Base-by-base conservation (phyloP, 2,797 vertebrate genomes). In the Pangasius larnaudii region DNA sequence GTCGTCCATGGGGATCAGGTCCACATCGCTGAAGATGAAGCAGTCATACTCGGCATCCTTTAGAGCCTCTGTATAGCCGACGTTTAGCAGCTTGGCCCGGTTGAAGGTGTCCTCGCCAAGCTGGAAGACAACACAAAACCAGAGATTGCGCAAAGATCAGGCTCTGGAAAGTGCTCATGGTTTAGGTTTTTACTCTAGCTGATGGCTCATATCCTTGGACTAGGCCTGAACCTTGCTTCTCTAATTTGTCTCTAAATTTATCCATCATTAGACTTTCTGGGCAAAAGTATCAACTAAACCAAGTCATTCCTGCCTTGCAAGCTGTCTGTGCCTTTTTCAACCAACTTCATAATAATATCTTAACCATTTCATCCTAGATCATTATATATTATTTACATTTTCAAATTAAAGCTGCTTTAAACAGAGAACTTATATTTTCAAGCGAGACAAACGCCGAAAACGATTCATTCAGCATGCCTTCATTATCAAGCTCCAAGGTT, bases 21-120 rank as follows among this genome's bases (percentile, higher is more conserved):
- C 99, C 92, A 99, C 99, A 0, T 99, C 99, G 0, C 98, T 99
- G 91, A 99, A 99, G 95, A 99, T 99, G 95, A 99, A 99, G 96
- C 99, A 99, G 95, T 99, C 96, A 0, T 99, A 99, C 84, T 97
- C 97, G 0, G 94, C 97, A 0, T 99, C 98, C 93, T 97, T 98
- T 90, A 99, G 89, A 0, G 98, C 96, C 94, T 99, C 98, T 11
- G 97, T 95, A 94, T 99, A 99, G 89, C 98, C 98, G 61, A 99
- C 97, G 0, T 99, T 99, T 93, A 99, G 93, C 92, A 99, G 94
- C 94, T 99, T 99, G 93, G 98, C 98, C 42, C 98, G 96, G 91
- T 99, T 99, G 92, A 99, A 99, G 10, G 98, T 99, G 86, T 98
- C 98, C 91, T 99, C 98, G 0, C 98, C 98, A 0, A 98, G 94